Conservation (phyloP, 2,888 invertebrate genomes). For the Euzetes globulus region DNA sequence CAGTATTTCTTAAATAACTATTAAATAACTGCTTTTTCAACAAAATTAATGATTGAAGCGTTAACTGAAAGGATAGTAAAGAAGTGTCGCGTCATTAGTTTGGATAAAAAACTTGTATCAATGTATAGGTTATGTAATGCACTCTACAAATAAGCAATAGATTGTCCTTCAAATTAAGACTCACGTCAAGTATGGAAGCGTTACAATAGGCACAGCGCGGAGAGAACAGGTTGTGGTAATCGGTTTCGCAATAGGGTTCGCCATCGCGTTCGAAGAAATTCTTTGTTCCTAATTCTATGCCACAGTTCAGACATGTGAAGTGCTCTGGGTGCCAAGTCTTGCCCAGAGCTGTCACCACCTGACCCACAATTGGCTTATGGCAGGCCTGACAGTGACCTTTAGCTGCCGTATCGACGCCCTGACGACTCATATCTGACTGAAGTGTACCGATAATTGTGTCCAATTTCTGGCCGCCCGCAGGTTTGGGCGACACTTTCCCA, state of each 20-base stretch:
- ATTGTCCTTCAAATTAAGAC: conserved; percentile 43
- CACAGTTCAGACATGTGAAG: conserved; percentile 95
- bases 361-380: conserved; percentile 97
- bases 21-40: too few relatives aligned
- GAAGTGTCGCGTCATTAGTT: not conserved
- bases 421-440: conserved; percentile 95
- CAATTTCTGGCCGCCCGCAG: conserved; percentile 48
- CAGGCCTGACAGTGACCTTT: conserved; percentile 99
- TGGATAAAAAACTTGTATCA: not conserved
- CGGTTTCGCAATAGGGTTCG: conserved; percentile 93
- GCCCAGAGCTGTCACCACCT: conserved; percentile 93
- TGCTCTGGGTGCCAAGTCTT: conserved; percentile 99
- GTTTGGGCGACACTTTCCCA: conserved; percentile 25
- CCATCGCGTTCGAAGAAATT: conserved; percentile 98
- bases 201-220: conserved; percentile 88
- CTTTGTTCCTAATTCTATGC: conserved; percentile 88
- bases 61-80: not conserved
- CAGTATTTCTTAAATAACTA: too few relatives aligned
- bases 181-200: conserved; percentile 94
- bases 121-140: not conserved
- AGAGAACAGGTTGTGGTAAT: conserved; percentile 59
- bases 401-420: conserved; percentile 96
- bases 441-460: conserved; percentile 80
- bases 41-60: too few relatives aligned
- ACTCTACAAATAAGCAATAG: not conserved